phyloP scores from a whole-genome alignment of 2,888 invertebrate species.

The Agrotis clavis region DNA sequence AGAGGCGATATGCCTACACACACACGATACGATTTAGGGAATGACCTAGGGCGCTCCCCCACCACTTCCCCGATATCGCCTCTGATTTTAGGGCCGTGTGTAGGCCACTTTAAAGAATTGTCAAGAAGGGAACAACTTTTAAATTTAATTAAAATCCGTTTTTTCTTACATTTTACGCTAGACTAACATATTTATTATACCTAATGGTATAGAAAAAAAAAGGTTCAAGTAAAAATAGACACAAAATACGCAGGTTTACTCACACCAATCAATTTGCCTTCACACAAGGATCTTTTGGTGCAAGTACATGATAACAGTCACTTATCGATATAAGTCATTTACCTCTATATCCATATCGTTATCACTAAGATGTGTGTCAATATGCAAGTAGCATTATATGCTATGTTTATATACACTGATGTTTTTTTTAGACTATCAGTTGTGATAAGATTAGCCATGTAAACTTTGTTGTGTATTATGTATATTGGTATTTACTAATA shows the following conservation, averaged over 20 bases:
- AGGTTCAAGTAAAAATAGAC: neutral
- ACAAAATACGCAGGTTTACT: neutral
- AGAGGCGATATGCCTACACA: no score
- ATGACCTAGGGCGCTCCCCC: no score
- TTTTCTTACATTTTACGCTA: no score
- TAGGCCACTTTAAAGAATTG: no score
- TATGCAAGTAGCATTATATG: conserved; percentile 49
- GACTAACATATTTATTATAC: neutral
- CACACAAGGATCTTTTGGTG: conserved; percentile 2
- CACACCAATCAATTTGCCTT: conserved; percentile 6
- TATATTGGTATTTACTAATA: conserved; percentile 7
- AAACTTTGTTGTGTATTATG: conserved; percentile 33
- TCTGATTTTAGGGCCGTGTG: no score
- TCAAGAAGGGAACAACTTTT: no score
- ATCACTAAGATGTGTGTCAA: conserved; percentile 64
- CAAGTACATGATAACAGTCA: conserved; percentile 25
- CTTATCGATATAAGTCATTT: conserved; percentile 56
- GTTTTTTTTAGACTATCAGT: conserved; percentile 40
- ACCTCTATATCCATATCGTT: conserved; percentile 46
- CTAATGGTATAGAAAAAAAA: no score
- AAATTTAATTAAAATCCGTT: neutral
- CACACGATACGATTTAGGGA: no score
- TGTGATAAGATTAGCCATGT: conserved; percentile 54
- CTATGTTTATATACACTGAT: conserved; percentile 22
- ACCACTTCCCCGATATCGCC: no score